Conservation (phyloP, 2,888 invertebrate genomes). For the Heliconius ismenius region DNA sequence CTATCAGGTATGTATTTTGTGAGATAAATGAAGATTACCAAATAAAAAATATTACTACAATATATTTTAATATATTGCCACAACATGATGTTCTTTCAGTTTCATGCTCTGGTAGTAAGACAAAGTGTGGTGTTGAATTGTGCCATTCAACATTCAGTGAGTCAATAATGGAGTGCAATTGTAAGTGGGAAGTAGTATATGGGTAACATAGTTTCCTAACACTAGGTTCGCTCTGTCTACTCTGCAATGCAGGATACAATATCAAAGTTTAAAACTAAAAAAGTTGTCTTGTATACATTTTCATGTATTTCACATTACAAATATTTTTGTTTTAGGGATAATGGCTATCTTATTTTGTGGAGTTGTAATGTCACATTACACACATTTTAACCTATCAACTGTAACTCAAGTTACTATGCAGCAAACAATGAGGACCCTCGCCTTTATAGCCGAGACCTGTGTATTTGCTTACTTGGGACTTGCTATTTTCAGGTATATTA, state of each 20-base stretch:
- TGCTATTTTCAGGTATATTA: conserved; percentile 84
- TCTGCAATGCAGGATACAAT: too few species aligned
- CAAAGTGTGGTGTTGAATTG: neutral
- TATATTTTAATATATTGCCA: neutral
- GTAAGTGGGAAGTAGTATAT: too few species aligned
- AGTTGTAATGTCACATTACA: conserved; percentile 99
- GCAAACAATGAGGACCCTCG: conserved; percentile 97
- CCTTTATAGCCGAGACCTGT: conserved; percentile 99
- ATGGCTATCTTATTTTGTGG: conserved; percentile 99
- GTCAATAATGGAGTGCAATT: neutral
- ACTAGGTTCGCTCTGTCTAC: too few species aligned
- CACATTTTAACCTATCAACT: conserved; percentile 98
- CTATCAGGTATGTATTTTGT: conserved; percentile 86
- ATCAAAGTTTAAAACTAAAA: too few species aligned
- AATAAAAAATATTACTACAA: neutral
- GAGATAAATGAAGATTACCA: neutral
- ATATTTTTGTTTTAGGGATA: conserved; percentile 85
- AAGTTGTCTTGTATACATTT: too few species aligned
- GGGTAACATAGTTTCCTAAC: too few species aligned
- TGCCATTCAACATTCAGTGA: neutral
- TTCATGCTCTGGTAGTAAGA: neutral
- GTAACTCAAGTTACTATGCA: conserved; percentile 99
- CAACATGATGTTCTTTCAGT: too few species aligned
- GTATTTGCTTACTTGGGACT: conserved; percentile 98
- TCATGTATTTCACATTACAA: neutral